phyloP scores from a whole-genome alignment of 2,113 vertebrate species.

The Rhinoptilus africanus region DNA sequence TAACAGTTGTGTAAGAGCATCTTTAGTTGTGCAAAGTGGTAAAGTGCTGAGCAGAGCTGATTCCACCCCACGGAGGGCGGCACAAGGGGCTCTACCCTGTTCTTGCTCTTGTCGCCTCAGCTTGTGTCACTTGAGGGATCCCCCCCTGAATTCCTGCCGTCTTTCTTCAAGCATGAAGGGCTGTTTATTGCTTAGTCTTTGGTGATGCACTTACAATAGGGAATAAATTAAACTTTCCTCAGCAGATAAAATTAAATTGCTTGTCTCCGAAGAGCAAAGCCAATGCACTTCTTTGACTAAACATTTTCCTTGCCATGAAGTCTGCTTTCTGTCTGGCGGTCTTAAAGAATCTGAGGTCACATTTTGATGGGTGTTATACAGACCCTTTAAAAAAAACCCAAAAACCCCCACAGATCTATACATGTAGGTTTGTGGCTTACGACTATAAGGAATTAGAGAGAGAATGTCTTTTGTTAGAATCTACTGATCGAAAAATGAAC shows the following conservation, averaged over 20 bases:
- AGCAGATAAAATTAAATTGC: background rate
- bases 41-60: background rate
- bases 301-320: background rate
- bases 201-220: background rate
- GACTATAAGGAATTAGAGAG: background rate
- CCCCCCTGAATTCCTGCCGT: background rate
- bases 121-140: background rate
- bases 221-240: background rate
- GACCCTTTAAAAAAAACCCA: background rate
- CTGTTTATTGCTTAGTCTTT: background rate
- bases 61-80: background rate
- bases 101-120: background rate
- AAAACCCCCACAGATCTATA: background rate
- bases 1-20: background rate
- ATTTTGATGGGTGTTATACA: background rate
- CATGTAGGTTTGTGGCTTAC: background rate
- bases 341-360: background rate
- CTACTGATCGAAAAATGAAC: background rate
- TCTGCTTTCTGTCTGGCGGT: background rate
- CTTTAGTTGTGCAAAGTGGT: background rate
- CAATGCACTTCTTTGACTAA: background rate
- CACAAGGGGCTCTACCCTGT: background rate
- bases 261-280: background rate
- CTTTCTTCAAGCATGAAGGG: background rate
- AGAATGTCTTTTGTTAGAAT: background rate